Conservation (phyloP, 2,888 invertebrate genomes). For the Acleris cristana region DNA sequence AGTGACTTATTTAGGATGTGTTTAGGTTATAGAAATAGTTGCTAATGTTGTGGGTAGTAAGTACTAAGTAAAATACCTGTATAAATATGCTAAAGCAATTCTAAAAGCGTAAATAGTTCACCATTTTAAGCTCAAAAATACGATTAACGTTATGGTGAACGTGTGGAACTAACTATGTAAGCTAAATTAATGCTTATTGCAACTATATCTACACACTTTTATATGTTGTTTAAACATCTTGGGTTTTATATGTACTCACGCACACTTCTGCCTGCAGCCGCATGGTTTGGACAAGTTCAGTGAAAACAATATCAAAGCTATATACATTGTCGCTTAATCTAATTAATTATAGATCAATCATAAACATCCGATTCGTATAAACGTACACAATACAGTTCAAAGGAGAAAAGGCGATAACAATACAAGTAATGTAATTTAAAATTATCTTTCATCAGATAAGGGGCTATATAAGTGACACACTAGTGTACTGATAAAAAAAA, state of each 20-base stretch:
- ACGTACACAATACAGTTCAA: conserved; percentile 6
- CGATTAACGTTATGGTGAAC: conserved; percentile 13
- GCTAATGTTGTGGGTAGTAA: conserved; percentile 1
- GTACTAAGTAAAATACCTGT: conserved; percentile 4
- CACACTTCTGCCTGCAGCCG: conserved; percentile 88
- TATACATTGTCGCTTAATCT: conserved; percentile 58
- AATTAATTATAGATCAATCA: conserved; percentile 20
- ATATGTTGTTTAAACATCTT: conserved; percentile 24
- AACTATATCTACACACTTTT: conserved; percentile 7
- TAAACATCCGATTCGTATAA: conserved; percentile 29
- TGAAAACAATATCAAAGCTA: conserved; percentile 70
- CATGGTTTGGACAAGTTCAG: conserved; percentile 73
- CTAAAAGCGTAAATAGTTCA: conserved; percentile 34
- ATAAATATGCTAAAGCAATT: conserved; percentile 18
- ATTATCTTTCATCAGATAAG: conserved; percentile 59
- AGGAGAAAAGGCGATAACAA: neutral
- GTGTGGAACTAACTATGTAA: conserved; percentile 16
- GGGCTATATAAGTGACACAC: conserved; percentile 53
- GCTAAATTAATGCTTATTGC: conserved; percentile 24
- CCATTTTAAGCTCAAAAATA: conserved; percentile 21
- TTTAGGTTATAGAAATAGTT: too few species aligned
- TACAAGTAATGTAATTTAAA: conserved; percentile 41
- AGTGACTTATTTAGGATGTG: too few species aligned
- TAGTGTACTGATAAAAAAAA: conserved; percentile 57
- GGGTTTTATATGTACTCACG: conserved; percentile 83